Percentiles rank a stretch among this genome's conserved stretches.
These are phyloP conservation scores for Chamaea fasciata DNA, from an alignment of 2,113 vertebrate genomes.

Conservation along the genomic window DNA sequence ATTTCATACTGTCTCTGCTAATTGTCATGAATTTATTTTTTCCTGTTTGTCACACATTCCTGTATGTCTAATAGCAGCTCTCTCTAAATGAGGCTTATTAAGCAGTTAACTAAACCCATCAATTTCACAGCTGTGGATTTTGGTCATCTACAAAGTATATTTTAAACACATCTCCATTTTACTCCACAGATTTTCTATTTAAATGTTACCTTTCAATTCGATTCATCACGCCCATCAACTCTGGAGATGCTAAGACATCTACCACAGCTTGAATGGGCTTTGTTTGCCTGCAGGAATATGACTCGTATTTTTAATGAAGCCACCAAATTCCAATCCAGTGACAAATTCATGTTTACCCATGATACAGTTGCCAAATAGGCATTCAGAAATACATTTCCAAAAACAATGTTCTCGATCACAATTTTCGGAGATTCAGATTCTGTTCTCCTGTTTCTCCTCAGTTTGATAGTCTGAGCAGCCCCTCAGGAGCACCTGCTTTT, in stretches of 20 bases:
- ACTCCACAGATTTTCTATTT: neutral
- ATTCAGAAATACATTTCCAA: conserved; percentile 2
- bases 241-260: neutral
- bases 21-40: neutral
- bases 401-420: neutral
- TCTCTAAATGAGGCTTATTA: neutral
- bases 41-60: neutral
- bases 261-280: neutral
- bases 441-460: neutral
- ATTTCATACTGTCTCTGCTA: neutral
- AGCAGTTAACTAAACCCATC: neutral
- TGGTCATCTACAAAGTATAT: neutral
- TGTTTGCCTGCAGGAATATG: neutral
- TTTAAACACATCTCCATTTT: neutral
- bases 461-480: neutral
- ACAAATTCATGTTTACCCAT: neutral
- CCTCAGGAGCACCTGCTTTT: neutral
- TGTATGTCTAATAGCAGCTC: neutral
- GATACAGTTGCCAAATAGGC: neutral
- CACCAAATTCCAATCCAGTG: conserved; percentile 38
- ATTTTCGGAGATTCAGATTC: neutral
- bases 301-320: conserved; percentile 8
- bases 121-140: neutral
- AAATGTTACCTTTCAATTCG: neutral
- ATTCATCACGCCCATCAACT: neutral